Evolutionary conservation across 2,888 invertebrate species (phyloP).

Genomic region (Oscheius sp.): DNA sequence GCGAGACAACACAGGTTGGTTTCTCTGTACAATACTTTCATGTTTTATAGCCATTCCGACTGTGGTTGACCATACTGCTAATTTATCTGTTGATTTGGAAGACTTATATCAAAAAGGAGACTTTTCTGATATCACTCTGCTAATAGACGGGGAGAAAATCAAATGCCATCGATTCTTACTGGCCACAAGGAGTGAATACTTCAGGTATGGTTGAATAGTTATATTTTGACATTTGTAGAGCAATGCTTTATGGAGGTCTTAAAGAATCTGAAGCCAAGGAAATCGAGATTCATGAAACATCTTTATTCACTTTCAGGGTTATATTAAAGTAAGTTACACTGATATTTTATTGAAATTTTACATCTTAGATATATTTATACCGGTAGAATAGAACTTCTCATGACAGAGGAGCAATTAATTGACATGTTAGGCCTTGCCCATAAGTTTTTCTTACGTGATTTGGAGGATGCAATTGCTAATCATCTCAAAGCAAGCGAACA

Average conservation of each 20-base stretch:
- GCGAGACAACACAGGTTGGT: neutral
- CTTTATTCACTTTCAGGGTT: slow-evolving; percentile 47
- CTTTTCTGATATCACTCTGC: slow-evolving; percentile 83
- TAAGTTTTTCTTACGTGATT: slow-evolving; percentile 90
- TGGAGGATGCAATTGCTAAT: slow-evolving; percentile 90
- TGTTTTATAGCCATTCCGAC: neutral
- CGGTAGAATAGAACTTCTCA: slow-evolving; percentile 75
- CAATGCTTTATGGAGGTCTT: slow-evolving; percentile 77
- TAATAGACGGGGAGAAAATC: slow-evolving; percentile 78
- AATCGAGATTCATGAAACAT: slow-evolving; percentile 70
- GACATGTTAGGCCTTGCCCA: slow-evolving; percentile 86
- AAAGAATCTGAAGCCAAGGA: slow-evolving; percentile 79
- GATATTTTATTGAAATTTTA: neutral
- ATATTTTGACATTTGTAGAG: slow-evolving; percentile 70
- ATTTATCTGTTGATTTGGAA: slow-evolving; percentile 85
- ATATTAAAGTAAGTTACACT: slow-evolving; percentile 35
- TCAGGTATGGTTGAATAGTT: slow-evolving; percentile 77
- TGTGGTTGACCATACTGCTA: slow-evolving; percentile 80
- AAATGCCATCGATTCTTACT: slow-evolving; percentile 85
- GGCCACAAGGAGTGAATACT: slow-evolving; percentile 94
- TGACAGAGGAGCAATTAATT: slow-evolving; percentile 75
- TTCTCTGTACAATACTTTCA: neutral
- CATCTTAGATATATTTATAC: slow-evolving; percentile 90
- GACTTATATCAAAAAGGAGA: slow-evolving; percentile 85
- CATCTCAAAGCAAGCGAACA: slow-evolving; percentile 78